Conservation (phyloP, 2,113 vertebrate genomes). For the Eira barbara region DNA sequence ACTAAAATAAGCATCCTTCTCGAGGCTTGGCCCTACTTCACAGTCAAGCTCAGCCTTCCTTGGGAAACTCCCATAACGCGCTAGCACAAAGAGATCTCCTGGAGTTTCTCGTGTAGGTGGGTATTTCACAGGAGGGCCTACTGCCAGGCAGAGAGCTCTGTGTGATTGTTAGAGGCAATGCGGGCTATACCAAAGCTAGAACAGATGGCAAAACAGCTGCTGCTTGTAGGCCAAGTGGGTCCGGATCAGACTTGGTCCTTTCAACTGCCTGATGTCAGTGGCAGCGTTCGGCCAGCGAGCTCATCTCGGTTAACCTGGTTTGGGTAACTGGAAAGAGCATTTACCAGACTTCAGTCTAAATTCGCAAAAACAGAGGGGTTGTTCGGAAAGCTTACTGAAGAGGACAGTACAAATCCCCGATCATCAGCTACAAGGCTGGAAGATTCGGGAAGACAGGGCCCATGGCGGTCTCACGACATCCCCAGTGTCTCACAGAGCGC, state of each 20-base stretch:
- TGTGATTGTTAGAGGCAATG: background rate
- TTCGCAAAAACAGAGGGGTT: background rate
- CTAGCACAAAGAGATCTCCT: background rate
- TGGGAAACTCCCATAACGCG: background rate
- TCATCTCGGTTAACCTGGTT: background rate
- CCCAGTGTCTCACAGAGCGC: background rate
- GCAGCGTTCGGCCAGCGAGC: background rate
- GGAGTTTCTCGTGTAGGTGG: background rate
- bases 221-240: background rate
- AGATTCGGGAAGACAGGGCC: background rate
- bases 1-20: background rate
- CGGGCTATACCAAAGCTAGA: background rate
- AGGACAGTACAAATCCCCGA: background rate
- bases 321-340: background rate
- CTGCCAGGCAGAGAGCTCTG: background rate
- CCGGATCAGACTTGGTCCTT: background rate
- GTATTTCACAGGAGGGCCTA: slow-evolving; percentile 16
- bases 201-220: background rate
- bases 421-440: background rate
- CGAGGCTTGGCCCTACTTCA: background rate
- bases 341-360: background rate
- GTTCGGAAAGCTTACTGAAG: background rate
- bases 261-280: background rate
- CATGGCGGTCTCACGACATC: background rate
- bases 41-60: background rate